Conservation (phyloP, 1,140 invertebrate species). For the Drosophila watanabei region DNA sequence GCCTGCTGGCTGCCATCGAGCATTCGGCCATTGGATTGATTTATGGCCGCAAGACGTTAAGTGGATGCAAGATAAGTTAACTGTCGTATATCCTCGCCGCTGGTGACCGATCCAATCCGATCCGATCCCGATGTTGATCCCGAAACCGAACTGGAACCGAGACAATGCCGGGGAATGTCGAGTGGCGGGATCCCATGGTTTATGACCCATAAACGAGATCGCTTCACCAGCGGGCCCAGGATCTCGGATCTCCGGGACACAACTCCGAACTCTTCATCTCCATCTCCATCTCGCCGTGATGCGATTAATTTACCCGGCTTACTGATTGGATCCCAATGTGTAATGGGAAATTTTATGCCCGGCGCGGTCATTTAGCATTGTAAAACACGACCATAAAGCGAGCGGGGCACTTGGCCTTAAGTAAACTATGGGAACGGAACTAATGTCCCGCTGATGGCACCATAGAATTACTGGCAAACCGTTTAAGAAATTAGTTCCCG, state of each 20-base stretch:
- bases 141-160: slow-evolving; percentile 27
- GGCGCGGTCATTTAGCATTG: slow-evolving; percentile 69
- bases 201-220: slow-evolving; percentile 81
- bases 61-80: slow-evolving; percentile 85
- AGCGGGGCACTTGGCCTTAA: slow-evolving; percentile 44
- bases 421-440: slow-evolving; percentile 69
- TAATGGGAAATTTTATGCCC: slow-evolving; percentile 76
- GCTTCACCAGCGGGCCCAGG: slow-evolving; percentile 73
- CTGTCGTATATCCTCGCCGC: slow-evolving; percentile 81
- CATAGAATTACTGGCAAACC: slow-evolving; percentile 59
- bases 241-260: slow-evolving; percentile 36
- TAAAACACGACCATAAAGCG: slow-evolving; percentile 77
- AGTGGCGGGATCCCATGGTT: slow-evolving; percentile 69
- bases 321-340: slow-evolving; percentile 71
- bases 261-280: neutral
- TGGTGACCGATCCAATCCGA: slow-evolving; percentile 68
- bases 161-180: slow-evolving; percentile 60
- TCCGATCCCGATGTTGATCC: slow-evolving; percentile 16
- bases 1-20: slow-evolving; percentile 80
- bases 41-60: slow-evolving; percentile 83
- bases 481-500: slow-evolving; percentile 73
- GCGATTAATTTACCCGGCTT: slow-evolving; percentile 79
- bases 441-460: slow-evolving; percentile 66
- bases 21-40: slow-evolving; percentile 82
- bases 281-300: slow-evolving; percentile 38